phyloP scores from a whole-genome alignment of 2,888 invertebrate species.

The Seira sanloemensis region DNA sequence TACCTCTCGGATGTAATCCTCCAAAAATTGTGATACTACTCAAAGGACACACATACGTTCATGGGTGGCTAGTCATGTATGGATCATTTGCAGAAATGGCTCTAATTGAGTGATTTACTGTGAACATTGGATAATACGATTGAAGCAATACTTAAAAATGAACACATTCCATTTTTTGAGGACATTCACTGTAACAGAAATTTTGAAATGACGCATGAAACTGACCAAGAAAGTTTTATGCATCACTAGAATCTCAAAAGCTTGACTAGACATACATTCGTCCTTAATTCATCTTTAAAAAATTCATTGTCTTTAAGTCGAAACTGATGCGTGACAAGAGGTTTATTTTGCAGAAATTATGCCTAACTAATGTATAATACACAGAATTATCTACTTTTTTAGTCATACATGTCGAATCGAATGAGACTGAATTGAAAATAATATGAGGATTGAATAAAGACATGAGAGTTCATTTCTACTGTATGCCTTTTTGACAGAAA shows the following conservation, averaged over 20 bases:
- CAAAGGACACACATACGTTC: constrained; percentile 23
- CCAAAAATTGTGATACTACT: background rate
- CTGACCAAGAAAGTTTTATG: constrained; percentile 38
- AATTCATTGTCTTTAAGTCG: background rate
- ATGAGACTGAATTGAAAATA: background rate
- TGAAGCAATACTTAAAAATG: constrained; percentile 15
- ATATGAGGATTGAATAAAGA: constrained; percentile 5
- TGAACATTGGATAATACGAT: constrained; percentile 45
- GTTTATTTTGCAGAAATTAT: background rate
- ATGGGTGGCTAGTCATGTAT: constrained; percentile 55
- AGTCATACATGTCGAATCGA: constrained; percentile 39
- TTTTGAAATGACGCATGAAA: constrained; percentile 12
- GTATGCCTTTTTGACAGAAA: background rate
- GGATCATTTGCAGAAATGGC: constrained; percentile 55
- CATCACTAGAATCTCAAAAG: constrained; percentile 9
- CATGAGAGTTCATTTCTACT: background rate
- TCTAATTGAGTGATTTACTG: constrained; percentile 54
- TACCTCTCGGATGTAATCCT: constrained; percentile 2
- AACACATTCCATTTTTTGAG: background rate
- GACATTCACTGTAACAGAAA: constrained; percentile 30
- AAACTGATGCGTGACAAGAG: constrained; percentile 2
- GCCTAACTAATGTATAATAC: no score
- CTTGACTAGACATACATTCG: background rate
- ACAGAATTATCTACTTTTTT: no score
- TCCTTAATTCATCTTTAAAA: background rate